A percentile compares a stretch with the other conserved stretches of the same genome.
Conservation (phyloP, 2,888 invertebrate species). For the Ophioninae sp. region DNA sequence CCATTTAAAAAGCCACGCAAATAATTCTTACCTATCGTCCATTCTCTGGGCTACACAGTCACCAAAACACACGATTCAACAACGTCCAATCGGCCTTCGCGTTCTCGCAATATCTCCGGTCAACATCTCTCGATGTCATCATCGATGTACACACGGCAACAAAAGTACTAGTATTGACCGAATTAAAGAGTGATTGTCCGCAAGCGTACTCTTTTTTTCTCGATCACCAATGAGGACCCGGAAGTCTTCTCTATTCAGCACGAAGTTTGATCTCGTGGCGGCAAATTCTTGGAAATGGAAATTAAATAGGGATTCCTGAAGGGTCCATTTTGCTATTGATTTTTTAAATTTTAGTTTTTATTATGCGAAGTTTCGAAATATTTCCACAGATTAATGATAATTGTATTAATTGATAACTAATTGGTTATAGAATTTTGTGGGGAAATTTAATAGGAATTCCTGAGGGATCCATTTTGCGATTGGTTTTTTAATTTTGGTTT, state of each 20-base stretch:
- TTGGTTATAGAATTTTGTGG: not conserved
- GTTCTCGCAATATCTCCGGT: constrained; percentile 43
- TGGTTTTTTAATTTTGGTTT: not conserved
- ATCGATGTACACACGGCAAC: constrained; percentile 8
- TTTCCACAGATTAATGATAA: no score
- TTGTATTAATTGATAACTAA: no score
- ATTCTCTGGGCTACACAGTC: not conserved
- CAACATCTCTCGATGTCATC: constrained; percentile 26
- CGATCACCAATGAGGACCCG: not conserved
- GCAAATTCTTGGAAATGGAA: no score
- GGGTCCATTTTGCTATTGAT: no score
- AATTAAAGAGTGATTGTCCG: constrained; percentile 8
- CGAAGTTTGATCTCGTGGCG: constrained; percentile 6
- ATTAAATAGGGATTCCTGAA: no score
- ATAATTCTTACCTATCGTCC: constrained; percentile 33
- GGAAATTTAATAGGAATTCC: no score
- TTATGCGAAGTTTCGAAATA: no score
- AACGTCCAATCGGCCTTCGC: constrained; percentile 34
- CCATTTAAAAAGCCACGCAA: constrained; percentile 56
- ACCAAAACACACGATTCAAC: constrained; percentile 53
- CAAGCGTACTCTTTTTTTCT: not conserved
- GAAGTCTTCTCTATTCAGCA: constrained; percentile 19
- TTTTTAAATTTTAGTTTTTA: no score
- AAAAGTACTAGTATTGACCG: constrained; percentile 25
- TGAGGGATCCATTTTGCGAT: not conserved